Conservation (phyloP, 1,140 invertebrate genomes). For the Nylanderia fulva region DNA sequence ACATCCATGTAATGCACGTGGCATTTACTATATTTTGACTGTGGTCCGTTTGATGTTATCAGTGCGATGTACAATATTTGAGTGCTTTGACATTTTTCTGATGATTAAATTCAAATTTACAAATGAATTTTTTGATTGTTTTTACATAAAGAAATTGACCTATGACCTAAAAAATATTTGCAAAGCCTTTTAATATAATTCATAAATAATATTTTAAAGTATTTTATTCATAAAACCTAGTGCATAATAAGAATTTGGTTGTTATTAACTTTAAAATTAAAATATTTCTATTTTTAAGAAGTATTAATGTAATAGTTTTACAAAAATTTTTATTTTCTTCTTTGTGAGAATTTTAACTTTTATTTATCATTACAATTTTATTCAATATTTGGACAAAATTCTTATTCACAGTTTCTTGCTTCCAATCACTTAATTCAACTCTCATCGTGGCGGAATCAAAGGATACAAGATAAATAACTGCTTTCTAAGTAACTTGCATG, state of each 20-base stretch:
- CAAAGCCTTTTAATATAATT: neutral
- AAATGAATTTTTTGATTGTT: neutral
- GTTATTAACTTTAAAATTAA: neutral
- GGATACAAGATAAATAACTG: slow-evolving; percentile 14
- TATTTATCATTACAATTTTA: neutral
- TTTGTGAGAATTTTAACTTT: neutral
- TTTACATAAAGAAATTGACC: neutral
- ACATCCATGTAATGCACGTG: neutral
- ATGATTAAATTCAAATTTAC: neutral
- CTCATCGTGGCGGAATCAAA: neutral
- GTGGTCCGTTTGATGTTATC: slow-evolving; percentile 4
- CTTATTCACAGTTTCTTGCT: neutral
- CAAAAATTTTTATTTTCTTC: neutral
- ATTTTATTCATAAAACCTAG: neutral
- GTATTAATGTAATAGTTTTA: neutral
- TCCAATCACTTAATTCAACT: neutral
- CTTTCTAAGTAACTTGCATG: neutral
- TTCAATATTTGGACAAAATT: neutral
- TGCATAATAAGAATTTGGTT: neutral
- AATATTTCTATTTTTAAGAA: neutral
- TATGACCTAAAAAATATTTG: neutral
- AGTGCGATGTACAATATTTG: neutral
- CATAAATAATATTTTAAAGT: neutral
- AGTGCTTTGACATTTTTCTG: neutral
- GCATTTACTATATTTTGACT: slow-evolving; percentile 12